Evolutionary conservation across 2,113 vertebrate genomes (phyloP), one percentile per base, ranked within the genome.

Genomic region (Xiphorhynchus elegans): DNA sequence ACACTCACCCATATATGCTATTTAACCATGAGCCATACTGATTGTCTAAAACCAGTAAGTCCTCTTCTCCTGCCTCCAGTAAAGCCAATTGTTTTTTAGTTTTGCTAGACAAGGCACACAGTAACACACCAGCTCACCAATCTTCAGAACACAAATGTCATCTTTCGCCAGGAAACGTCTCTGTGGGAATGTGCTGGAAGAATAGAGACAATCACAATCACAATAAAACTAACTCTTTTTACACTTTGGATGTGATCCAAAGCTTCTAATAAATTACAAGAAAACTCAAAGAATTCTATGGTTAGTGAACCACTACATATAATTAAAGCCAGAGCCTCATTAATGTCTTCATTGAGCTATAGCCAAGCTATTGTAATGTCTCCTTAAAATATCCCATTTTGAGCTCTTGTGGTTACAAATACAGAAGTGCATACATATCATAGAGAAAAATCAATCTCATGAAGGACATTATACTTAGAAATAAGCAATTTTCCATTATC

Each of bases 241-340:
- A 59, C 21, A 46, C 14, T 58, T 77, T 31, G 46, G 58, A 58
- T 74, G 28, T 19, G 47, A 73, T 25, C 46, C 7, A 5, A 86
- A 93, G 39, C n/a, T 26, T 76, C 11, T 39, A 70, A 81, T 28
- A 73, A 82, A 68, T 76, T 74, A 47, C 29, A 70, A 40, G 47
- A 29, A 64, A 89, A 70, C n/a, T 76, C 39, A 50, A 81, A 63
- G 39, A 16, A 44, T 84, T 83, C 39, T 67, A 80, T 29, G 17
- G 33, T 58, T 73, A 62, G 70, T 62, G 13, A 66, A 55, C 63
- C 40, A 37, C 7, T 55, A 44, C 7, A 28, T 15, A 29, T 58
- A 83, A 94, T 78, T 93, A 62, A 94, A 89, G 23, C 33, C 60
- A 94, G 28, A 91, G 20, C 8, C 42, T 75, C 55, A 70, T 66